These are phyloP conservation scores for Strigops habroptila DNA, from an alignment of 2,113 vertebrate genomes.

Conservation along the genomic window DNA sequence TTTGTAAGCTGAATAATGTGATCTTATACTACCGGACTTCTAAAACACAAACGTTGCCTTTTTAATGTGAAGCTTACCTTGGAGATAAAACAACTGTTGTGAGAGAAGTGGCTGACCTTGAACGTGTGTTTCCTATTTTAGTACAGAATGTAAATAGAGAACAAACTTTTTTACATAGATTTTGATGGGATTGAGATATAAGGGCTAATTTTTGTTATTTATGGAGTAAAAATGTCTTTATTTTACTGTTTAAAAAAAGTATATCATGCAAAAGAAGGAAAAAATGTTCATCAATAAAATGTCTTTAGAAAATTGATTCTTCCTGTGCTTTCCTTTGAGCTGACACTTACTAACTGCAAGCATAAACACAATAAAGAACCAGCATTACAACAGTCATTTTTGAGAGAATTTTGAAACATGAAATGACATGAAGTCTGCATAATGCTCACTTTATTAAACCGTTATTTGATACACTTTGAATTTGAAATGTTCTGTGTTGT, in stretches of 20 bases:
- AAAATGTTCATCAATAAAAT: constrained; percentile 45
- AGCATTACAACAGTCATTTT: not conserved
- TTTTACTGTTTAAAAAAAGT: not conserved
- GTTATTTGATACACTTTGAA: not conserved
- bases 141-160: constrained; percentile 37
- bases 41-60: not conserved
- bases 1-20: not conserved
- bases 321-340: not conserved
- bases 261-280: not conserved
- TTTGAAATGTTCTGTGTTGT: not conserved
- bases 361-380: not conserved
- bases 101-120: constrained; percentile 15
- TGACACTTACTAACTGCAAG: not conserved
- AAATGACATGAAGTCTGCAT: not conserved
- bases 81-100: constrained; percentile 9
- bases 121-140: constrained; percentile 28
- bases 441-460: constrained; percentile 6
- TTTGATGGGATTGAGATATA: constrained; percentile 54
- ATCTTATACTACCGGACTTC: not conserved
- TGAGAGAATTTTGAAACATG: not conserved
- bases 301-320: constrained; percentile 1
- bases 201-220: constrained; percentile 69
- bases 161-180: constrained; percentile 57
- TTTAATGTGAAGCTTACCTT: constrained; percentile 20
- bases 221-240: not conserved